Conservation (phyloP, 2,797 vertebrate genomes). For the Chelon auratus region DNA sequence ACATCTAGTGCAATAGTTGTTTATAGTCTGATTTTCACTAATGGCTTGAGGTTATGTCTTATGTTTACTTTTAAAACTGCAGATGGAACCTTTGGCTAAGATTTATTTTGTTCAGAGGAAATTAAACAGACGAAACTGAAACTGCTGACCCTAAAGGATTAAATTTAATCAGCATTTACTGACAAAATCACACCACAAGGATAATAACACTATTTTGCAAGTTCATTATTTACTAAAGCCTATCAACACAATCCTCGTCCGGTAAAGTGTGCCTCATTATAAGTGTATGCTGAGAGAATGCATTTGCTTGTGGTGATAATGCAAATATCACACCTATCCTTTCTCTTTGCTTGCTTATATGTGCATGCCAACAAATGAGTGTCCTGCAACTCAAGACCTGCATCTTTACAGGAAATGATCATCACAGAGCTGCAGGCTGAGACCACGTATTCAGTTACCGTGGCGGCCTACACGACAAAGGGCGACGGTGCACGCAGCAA, state of each 20-base stretch:
- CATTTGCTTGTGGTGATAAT: conserved; percentile 32
- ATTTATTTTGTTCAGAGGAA: conserved; percentile 10
- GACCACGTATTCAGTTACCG: conserved; percentile 95
- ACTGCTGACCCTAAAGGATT: not conserved
- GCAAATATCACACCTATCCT: conserved; percentile 18
- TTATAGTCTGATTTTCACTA: not conserved
- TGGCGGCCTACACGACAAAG: conserved; percentile 98
- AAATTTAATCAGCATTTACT: not conserved
- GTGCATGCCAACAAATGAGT: conserved; percentile 29
- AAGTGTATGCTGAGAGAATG: conserved; percentile 34
- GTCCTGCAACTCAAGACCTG: conserved; percentile 41
- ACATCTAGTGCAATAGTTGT: conserved; percentile 10
- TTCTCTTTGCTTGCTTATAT: conserved; percentile 19
- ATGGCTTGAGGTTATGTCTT: conserved; percentile 3
- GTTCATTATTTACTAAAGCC: conserved; percentile 17
- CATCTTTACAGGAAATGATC: conserved; percentile 91
- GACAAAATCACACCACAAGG: not conserved
- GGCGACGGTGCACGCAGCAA: conserved; percentile 99
- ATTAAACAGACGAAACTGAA: conserved; percentile 10
- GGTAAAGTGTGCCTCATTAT: conserved; percentile 28
- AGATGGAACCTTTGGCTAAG: conserved; percentile 17
- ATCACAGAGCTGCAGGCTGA: conserved; percentile 96
- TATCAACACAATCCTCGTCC: conserved; percentile 20
- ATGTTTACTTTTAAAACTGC: not conserved
- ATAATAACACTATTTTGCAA: not conserved